phyloP scores from a whole-genome alignment of 2,888 invertebrate species.

The Ophion ventricosus region DNA sequence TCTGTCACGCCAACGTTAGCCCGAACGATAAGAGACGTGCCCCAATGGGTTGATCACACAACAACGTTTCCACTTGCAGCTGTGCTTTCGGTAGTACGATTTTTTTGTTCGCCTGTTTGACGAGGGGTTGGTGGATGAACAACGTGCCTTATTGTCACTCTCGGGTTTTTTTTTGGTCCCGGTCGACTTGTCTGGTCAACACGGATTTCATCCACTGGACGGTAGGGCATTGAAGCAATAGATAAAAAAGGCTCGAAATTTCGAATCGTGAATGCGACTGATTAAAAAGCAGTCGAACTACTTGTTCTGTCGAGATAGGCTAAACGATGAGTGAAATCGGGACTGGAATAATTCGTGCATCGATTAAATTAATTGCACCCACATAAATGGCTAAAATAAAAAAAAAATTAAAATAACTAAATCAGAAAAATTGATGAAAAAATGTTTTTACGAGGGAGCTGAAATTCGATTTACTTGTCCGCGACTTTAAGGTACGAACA shows the following conservation, averaged over 20 bases:
- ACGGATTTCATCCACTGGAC: background rate
- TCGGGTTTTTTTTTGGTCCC: background rate
- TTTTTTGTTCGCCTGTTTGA: background rate
- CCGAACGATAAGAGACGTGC: background rate
- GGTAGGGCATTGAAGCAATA: background rate
- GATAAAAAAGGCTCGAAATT: background rate
- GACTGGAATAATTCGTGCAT: background rate
- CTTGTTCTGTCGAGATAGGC: background rate
- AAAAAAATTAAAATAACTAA: too few species aligned
- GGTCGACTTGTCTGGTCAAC: background rate
- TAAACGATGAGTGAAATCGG: background rate
- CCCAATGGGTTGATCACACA: background rate
- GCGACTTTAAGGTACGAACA: slow-evolving; percentile 89
- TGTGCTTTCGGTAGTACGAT: background rate
- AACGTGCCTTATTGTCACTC: background rate
- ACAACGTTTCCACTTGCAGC: background rate
- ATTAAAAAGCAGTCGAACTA: background rate
- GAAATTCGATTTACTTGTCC: background rate
- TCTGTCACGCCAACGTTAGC: too few species aligned
- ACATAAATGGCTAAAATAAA: background rate
- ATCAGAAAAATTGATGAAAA: too few species aligned
- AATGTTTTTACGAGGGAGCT: too few species aligned
- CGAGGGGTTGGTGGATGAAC: background rate
- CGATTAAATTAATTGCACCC: background rate
- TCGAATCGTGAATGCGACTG: background rate